These are phyloP conservation scores for Dinocampus coccinellae DNA, from an alignment of 2,888 invertebrate species.

Conservation along the genomic window DNA sequence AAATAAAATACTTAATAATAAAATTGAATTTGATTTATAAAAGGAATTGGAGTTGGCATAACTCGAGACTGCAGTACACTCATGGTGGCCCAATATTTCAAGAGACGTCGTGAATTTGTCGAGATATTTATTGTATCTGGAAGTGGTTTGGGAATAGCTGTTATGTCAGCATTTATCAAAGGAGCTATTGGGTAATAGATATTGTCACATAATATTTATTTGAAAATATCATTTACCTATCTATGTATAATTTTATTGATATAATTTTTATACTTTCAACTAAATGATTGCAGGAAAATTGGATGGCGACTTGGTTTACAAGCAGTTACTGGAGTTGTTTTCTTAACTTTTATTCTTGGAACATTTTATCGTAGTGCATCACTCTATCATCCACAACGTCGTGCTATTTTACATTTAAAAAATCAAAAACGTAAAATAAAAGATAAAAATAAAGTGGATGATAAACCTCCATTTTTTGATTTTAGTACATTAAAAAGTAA, in stretches of 20 bases:
- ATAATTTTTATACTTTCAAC: constrained; percentile 37
- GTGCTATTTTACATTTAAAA: constrained; percentile 89
- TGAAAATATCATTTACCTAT: neutral
- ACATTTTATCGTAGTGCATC: constrained; percentile 91
- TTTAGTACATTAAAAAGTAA: constrained; percentile 87
- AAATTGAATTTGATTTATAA: constrained; percentile 23
- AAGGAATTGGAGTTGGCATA: constrained; percentile 87
- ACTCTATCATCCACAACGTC: constrained; percentile 87
- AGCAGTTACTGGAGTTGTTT: constrained; percentile 86
- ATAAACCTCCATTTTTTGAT: constrained; percentile 88
- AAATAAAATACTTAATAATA: neutral
- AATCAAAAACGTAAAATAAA: constrained; percentile 89
- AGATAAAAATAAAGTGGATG: constrained; percentile 82
- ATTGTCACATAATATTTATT: neutral
- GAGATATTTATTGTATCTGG: constrained; percentile 91
- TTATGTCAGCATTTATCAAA: constrained; percentile 87
- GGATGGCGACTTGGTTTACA: constrained; percentile 88
- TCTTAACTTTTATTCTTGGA: constrained; percentile 86
- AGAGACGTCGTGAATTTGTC: constrained; percentile 84
- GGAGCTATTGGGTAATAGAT: constrained; percentile 79
- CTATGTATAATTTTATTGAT: constrained; percentile 32
- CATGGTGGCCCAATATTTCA: constrained; percentile 94
- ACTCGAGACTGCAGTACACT: constrained; percentile 88
- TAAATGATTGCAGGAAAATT: constrained; percentile 74
- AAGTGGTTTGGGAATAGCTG: constrained; percentile 86